phyloP scores from a whole-genome alignment of 1,140 invertebrate genomes.

The Delia radicum region DNA sequence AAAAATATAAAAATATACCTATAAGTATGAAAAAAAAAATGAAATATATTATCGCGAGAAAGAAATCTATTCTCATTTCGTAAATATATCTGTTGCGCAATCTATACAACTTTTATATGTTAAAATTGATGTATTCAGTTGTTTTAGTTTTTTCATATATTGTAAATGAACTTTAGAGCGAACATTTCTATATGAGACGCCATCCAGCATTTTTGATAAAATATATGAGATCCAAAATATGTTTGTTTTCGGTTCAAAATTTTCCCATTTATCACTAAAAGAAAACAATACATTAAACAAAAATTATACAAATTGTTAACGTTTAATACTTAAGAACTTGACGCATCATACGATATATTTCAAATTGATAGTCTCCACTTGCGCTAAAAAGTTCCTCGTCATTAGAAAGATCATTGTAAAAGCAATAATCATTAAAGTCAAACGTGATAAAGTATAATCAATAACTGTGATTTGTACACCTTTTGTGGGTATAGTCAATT shows the following conservation, averaged over 20 bases:
- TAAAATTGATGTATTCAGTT: slow-evolving; percentile 52
- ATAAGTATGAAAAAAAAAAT: too few relatives aligned
- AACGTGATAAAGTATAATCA: slow-evolving; percentile 89
- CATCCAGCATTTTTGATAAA: slow-evolving; percentile 72
- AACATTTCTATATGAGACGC: slow-evolving; percentile 60
- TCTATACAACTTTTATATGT: slow-evolving; percentile 56
- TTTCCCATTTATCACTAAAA: slow-evolving; percentile 81
- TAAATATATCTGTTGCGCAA: too few relatives aligned
- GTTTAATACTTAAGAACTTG: slow-evolving; percentile 61
- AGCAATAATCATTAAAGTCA: slow-evolving; percentile 65
- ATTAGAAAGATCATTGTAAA: slow-evolving; percentile 76
- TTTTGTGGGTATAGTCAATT: slow-evolving; percentile 54
- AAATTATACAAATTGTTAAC: not conserved
- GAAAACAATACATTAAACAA: too few relatives aligned
- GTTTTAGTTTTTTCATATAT: slow-evolving; percentile 49
- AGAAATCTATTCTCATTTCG: too few relatives aligned
- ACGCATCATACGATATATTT: slow-evolving; percentile 86
- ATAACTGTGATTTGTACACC: slow-evolving; percentile 75
- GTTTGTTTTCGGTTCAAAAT: slow-evolving; percentile 81
- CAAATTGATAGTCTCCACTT: slow-evolving; percentile 90
- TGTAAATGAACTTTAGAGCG: slow-evolving; percentile 55
- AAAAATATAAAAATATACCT: too few relatives aligned
- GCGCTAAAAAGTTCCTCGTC: slow-evolving; percentile 81
- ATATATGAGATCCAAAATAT: slow-evolving; percentile 88
- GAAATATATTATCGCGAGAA: too few relatives aligned